Conservation (phyloP, 2,113 vertebrate genomes). For the Ranitomeya variabilis region DNA sequence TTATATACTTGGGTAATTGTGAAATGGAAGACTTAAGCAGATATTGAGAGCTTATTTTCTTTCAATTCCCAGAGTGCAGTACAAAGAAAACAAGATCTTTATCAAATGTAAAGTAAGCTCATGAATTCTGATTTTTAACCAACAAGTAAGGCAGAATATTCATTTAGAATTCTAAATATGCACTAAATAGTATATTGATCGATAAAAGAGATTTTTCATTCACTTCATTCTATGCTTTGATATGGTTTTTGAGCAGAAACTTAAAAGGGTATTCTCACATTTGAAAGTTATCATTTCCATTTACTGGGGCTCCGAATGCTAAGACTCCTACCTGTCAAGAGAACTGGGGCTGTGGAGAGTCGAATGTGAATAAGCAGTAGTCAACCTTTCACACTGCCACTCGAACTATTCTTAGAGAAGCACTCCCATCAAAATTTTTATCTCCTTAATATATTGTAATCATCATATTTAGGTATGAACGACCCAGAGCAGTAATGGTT, state of each 20-base stretch:
- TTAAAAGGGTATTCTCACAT: too few relatives aligned
- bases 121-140: background rate
- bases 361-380: too few relatives aligned
- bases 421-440: too few relatives aligned
- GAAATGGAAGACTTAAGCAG: slow-evolving; percentile 12
- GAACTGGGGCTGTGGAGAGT: too few relatives aligned
- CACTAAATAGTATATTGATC: background rate
- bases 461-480: too few relatives aligned
- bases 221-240: background rate
- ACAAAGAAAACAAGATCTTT: background rate
- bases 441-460: too few relatives aligned
- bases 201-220: background rate
- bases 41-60: slow-evolving; percentile 9
- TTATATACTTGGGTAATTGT: slow-evolving; percentile 29
- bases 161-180: background rate
- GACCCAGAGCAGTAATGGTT: too few relatives aligned
- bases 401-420: too few relatives aligned
- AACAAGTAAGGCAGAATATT: background rate
- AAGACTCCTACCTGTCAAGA: too few relatives aligned
- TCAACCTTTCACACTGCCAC: too few relatives aligned
- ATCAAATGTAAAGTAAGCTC: background rate
- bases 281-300: too few relatives aligned
- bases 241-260: background rate
- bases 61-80: slow-evolving; percentile 2
- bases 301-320: too few relatives aligned